A percentile compares a stretch with the other conserved stretches of the same genome.
Conservation (phyloP, 23 tunicate species). For the Botrylloides violaceus region DNA sequence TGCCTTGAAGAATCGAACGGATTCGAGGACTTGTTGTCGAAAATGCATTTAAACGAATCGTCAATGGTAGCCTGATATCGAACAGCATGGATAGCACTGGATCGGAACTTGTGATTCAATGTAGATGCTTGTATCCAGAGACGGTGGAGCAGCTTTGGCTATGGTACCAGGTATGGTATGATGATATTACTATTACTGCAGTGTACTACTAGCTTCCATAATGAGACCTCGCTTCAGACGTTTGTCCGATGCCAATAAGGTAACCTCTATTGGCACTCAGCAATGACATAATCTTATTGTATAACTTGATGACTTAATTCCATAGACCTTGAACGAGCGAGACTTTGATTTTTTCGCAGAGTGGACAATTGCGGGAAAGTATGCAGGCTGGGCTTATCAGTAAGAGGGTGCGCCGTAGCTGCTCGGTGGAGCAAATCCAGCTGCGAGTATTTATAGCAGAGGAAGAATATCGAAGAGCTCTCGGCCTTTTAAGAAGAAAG, state of each 20-base stretch:
- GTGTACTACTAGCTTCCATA: too few relatives aligned
- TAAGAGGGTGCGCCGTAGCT: slow-evolving; percentile 48
- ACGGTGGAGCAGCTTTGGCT: slow-evolving; percentile 90
- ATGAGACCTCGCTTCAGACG: too few relatives aligned
- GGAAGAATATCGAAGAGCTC: slow-evolving; percentile 81
- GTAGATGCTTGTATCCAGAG: slow-evolving; percentile 73
- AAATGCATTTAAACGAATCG: slow-evolving; percentile 54
- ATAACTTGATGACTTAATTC: background rate
- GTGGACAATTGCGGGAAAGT: slow-evolving; percentile 80
- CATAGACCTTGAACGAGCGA: too few relatives aligned
- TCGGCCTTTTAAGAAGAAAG: slow-evolving; percentile 75
- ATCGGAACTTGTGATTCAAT: slow-evolving; percentile 67
- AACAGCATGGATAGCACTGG: slow-evolving; percentile 48
- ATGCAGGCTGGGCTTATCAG: slow-evolving; percentile 75
- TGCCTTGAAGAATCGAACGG: slow-evolving; percentile 45
- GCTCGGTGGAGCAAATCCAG: slow-evolving; percentile 59
- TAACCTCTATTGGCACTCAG: background rate
- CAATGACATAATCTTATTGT: background rate
- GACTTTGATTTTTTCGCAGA: slow-evolving; percentile 43
- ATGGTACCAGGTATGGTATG: slow-evolving; percentile 70
- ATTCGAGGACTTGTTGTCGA: slow-evolving; percentile 81
- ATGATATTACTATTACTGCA: background rate
- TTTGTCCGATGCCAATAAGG: background rate
- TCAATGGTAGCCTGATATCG: slow-evolving; percentile 33
- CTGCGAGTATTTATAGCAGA: slow-evolving; percentile 50